These are phyloP conservation scores for Diuraphis noxia DNA, from an alignment of 1,140 invertebrate species.

Conservation along the genomic window DNA sequence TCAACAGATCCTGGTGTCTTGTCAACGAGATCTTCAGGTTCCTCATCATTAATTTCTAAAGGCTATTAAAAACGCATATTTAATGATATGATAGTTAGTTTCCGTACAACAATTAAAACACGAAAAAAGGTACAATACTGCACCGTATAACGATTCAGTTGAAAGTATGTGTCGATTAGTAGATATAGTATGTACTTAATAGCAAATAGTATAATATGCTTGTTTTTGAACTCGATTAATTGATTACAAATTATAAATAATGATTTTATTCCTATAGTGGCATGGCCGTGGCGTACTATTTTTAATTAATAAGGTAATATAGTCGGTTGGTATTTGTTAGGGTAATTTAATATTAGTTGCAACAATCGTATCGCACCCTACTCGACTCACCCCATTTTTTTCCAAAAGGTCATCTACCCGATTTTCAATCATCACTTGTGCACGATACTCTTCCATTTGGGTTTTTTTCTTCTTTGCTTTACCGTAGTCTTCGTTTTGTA, in stretches of 20 bases:
- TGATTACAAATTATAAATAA: background rate
- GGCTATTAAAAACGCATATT: conserved; percentile 58
- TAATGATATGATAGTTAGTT: background rate
- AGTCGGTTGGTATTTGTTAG: background rate
- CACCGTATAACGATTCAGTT: background rate
- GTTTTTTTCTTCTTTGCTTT: conserved; percentile 84
- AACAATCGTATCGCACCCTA: background rate
- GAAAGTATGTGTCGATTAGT: background rate
- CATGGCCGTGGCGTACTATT: background rate
- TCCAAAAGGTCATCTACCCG: conserved; percentile 79
- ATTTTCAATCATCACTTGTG: conserved; percentile 71
- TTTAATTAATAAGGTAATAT: background rate
- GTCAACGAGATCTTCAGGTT: conserved; percentile 54
- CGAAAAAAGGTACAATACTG: background rate
- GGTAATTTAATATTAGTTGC: background rate
- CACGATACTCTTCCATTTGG: conserved; percentile 81
- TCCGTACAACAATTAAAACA: background rate
- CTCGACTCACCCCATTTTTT: conserved; percentile 68
- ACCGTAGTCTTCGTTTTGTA: conserved; percentile 88
- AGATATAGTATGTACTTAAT: no score
- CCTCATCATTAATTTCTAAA: conserved; percentile 63
- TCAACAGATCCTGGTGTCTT: conserved; percentile 17
- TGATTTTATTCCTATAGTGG: background rate
- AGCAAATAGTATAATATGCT: no score
- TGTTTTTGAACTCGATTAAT: background rate